These are phyloP conservation scores for Rhingia campestris DNA, from an alignment of 2,888 invertebrate species.

Conservation along the genomic window DNA sequence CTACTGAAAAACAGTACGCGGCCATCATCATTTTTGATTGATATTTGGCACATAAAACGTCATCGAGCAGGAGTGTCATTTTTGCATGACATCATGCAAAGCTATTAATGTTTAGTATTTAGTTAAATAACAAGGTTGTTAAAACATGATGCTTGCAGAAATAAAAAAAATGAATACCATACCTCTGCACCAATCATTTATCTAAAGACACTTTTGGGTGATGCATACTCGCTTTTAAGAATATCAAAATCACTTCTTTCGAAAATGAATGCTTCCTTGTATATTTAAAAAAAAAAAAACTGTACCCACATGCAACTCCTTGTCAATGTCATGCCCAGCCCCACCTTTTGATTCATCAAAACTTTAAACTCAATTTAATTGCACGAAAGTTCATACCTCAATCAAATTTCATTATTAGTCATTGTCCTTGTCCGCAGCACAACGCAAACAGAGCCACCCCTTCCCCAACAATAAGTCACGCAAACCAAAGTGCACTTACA, in stretches of 20 bases:
- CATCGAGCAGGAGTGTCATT: no score
- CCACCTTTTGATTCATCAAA: constrained; percentile 5
- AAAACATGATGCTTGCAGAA: no score
- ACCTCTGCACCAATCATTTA: no score
- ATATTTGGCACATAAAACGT: no score
- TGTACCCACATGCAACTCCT: background rate
- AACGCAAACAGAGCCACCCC: constrained; percentile 2
- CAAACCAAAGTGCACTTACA: constrained; percentile 34
- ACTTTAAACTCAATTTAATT: constrained; percentile 11
- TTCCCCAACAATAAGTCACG: constrained; percentile 40
- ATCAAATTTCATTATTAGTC: constrained; percentile 53
- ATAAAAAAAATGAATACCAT: no score
- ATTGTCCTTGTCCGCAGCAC: constrained; percentile 49
- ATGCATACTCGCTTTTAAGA: background rate
- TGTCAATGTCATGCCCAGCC: background rate
- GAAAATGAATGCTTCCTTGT: no score
- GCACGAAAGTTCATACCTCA: constrained; percentile 17
- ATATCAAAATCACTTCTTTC: background rate
- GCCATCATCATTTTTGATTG: no score
- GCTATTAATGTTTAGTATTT: no score
- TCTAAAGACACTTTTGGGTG: background rate
- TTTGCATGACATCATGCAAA: no score
- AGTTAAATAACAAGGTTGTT: no score
- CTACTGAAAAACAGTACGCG: no score
- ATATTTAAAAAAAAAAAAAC: no score